A percentile compares a stretch with the other conserved stretches of the same genome.
Evolutionary conservation across 2,888 invertebrate genomes (phyloP).

Genomic region (Idaea straminata): DNA sequence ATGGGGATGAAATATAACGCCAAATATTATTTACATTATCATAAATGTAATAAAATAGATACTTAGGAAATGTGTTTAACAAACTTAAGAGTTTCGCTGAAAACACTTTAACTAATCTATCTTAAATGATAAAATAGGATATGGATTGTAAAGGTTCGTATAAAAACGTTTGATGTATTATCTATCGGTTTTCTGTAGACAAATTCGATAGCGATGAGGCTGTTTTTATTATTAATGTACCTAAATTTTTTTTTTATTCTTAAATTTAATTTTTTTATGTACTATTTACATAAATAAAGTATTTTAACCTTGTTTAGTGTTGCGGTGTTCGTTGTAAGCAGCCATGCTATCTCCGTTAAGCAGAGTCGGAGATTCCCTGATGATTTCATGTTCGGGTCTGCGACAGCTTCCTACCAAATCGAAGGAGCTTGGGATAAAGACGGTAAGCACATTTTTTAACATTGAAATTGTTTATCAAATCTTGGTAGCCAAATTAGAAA

Average conservation of each 20-base stretch:
- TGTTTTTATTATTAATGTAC: neutral
- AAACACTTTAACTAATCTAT: neutral
- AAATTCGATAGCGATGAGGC: neutral
- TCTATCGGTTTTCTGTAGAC: neutral
- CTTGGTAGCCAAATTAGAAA: no score
- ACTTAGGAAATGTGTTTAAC: no score
- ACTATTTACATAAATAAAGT: no score
- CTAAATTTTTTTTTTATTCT: neutral
- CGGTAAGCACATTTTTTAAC: constrained; percentile 33
- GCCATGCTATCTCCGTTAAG: constrained; percentile 20
- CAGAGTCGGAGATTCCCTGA: constrained; percentile 47
- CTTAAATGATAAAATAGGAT: neutral
- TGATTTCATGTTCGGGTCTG: constrained; percentile 55
- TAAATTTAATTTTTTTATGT: no score
- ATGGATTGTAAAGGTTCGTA: neutral
- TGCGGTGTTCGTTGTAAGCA: constrained; percentile 18
- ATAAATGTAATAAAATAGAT: no score
- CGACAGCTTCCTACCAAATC: constrained; percentile 59
- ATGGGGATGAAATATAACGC: no score
- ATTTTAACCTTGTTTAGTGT: constrained; percentile 24
- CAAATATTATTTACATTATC: no score
- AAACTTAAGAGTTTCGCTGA: neutral
- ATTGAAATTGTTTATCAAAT: no score
- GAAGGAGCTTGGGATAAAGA: constrained; percentile 59
- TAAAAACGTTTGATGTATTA: neutral